Evolutionary conservation across 2,888 invertebrate species (phyloP), one percentile per base, ranked within the genome.

Genomic region (Amorpha juglandis): DNA sequence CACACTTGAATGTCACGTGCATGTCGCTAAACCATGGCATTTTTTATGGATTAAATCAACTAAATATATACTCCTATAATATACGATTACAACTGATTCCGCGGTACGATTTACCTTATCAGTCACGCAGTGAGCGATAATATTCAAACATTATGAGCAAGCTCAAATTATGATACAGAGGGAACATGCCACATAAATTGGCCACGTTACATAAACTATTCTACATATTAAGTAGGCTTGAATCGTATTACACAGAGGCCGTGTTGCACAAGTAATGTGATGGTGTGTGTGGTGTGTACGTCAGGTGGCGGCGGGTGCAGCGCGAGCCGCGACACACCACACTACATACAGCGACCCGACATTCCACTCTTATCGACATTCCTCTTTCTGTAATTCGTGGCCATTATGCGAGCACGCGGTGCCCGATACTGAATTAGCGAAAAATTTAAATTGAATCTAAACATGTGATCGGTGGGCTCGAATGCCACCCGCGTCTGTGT

Each of bases 141-240:
- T 19, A 12, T 53, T 53, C 19, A 12, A 42, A 58, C 19, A n/a
- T 42, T 42, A 58, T 42, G 42, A 58, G 58, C 58, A 19, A 42
- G 42, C 58, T 42, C 58, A 19, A 58, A 58, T 58, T 58, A 58
- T 42, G 58, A 58, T 58, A 58, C 38, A 16, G 38, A 42, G 38
- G 19, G 42, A 58, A 58, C 58, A 58, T 42, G 58, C 12, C 38
- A 58, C 58, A 58, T 58, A 58, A 58, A 58, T 58, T 42, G 58
- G 11, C 42, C 58, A 33, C 33, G 19, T 16, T 38, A 58, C 42
- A 58, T 58, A 42, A 16, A 58, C 58, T 58, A 42, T 58, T 58
- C 42, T 58, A 58, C 58, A 58, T 58, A 58, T 58, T 58, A 58
- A 58, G 42, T 58, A 58, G 42, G 42, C 58, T 58, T 38, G 19